Percentiles rank a stretch among this genome's conserved stretches.
These are phyloP conservation scores for Actinostola sp. DNA, from an alignment of 92 coral and sea anemone genomes.

Conservation along the genomic window DNA sequence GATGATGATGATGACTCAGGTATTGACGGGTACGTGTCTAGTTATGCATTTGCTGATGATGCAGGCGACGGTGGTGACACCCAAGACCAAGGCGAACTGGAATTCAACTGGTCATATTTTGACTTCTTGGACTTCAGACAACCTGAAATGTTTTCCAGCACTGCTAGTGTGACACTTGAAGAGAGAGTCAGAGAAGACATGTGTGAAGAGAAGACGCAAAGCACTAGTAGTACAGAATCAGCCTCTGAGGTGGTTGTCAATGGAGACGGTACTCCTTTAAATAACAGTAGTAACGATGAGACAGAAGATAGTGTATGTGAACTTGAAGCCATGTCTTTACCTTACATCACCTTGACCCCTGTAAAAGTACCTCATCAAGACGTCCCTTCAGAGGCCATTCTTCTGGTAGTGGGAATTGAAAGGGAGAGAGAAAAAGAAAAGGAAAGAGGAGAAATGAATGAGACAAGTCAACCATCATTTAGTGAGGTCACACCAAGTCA, in stretches of 20 bases:
- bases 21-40: constrained; percentile 61
- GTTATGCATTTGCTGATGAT: constrained; percentile 33
- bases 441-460: too few relatives aligned
- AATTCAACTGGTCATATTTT: constrained; percentile 77
- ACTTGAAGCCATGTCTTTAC: neutral
- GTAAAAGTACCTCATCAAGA: neutral
- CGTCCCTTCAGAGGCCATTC: too few relatives aligned
- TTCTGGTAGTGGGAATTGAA: too few relatives aligned
- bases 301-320: neutral
- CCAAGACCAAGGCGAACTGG: constrained; percentile 29
- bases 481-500: too few relatives aligned
- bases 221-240: constrained; percentile 26
- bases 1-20: constrained; percentile 79
- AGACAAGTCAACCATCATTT: too few relatives aligned
- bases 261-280: neutral
- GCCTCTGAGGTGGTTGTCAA: constrained; percentile 21
- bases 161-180: constrained; percentile 2
- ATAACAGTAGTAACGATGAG: constrained; percentile 7
- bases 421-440: too few relatives aligned
- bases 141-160: neutral
- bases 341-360: neutral
- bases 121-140: constrained; percentile 35
- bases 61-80: constrained; percentile 32
- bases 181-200: constrained; percentile 26
- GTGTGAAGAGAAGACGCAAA: constrained; percentile 1